Percentiles rank a stretch among this genome's conserved stretches.
These are phyloP conservation scores for Zaprionus gabonicus DNA, from an alignment of 1,140 invertebrate species.

Conservation along the genomic window DNA sequence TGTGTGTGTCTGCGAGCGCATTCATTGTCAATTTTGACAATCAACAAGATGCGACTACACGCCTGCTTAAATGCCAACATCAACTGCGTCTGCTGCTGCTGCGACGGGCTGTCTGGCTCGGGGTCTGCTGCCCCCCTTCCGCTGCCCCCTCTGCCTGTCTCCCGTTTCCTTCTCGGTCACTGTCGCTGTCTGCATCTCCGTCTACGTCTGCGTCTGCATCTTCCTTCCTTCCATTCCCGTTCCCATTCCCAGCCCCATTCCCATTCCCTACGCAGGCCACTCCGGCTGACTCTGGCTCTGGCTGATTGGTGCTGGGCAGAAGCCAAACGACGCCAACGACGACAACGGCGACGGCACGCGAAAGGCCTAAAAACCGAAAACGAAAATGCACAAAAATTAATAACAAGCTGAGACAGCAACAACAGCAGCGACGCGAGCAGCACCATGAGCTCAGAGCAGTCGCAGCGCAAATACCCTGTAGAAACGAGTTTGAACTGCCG, in stretches of 20 bases:
- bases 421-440: neutral
- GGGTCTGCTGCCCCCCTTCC: conserved; percentile 42
- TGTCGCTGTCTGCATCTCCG: conserved; percentile 8
- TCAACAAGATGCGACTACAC: conserved; percentile 76
- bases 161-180: neutral
- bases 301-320: conserved; percentile 64
- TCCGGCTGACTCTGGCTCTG: conserved; percentile 53
- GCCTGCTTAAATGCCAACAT: conserved; percentile 70
- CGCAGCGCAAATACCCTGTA: conserved; percentile 32
- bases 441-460: neutral
- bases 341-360: conserved; percentile 72
- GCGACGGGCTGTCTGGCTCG: conserved; percentile 74
- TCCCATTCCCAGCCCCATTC: neutral
- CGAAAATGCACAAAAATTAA: conserved; percentile 73
- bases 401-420: conserved; percentile 47
- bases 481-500: neutral
- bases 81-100: conserved; percentile 38
- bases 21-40: conserved; percentile 84
- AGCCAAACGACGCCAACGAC: conserved; percentile 57
- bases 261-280: conserved; percentile 9
- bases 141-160: neutral
- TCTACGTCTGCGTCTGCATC: neutral
- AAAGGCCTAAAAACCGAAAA: conserved; percentile 75
- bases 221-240: conserved; percentile 5
- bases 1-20: conserved; percentile 50